A percentile compares a stretch with the other conserved stretches of the same genome.
Evolutionary conservation across 2,113 vertebrate genomes (phyloP).

Genomic region (Saimiri boliviensis): DNA sequence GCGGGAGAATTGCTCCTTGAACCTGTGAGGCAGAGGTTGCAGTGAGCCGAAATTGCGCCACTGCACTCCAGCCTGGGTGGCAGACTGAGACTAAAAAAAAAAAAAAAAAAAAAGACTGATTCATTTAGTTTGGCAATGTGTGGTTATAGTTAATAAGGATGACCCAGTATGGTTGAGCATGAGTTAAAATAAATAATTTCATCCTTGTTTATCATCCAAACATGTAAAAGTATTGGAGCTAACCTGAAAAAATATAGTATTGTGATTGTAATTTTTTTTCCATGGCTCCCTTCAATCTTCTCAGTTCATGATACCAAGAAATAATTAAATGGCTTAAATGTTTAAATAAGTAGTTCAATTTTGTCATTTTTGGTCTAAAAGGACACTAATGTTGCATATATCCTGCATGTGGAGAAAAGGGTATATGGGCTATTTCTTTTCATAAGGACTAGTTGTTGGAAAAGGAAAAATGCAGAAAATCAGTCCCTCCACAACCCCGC

Average conservation of each 20-base stretch:
- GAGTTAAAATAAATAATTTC: background rate
- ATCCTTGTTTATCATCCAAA: conserved; percentile 1
- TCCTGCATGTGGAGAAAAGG: background rate
- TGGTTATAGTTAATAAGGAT: background rate
- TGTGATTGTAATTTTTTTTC: background rate
- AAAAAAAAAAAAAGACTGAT: background rate
- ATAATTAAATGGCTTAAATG: background rate
- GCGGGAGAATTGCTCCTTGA: too few relatives aligned
- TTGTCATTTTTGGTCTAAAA: background rate
- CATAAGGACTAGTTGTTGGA: background rate
- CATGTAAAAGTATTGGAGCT: background rate
- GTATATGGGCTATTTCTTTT: background rate
- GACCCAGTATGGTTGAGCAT: background rate
- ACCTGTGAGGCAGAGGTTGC: too few relatives aligned
- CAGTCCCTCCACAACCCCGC: background rate
- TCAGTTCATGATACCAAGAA: background rate
- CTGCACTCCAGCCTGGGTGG: too few relatives aligned
- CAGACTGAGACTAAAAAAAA: too few relatives aligned
- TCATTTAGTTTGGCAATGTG: background rate
- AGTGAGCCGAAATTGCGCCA: too few relatives aligned
- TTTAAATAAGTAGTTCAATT: background rate
- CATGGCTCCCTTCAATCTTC: background rate
- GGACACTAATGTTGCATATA: background rate
- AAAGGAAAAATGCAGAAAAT: conserved; percentile 8
- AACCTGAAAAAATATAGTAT: background rate